These are phyloP conservation scores for Aplocera efformata DNA, from an alignment of 2,888 invertebrate species.

Conservation along the genomic window DNA sequence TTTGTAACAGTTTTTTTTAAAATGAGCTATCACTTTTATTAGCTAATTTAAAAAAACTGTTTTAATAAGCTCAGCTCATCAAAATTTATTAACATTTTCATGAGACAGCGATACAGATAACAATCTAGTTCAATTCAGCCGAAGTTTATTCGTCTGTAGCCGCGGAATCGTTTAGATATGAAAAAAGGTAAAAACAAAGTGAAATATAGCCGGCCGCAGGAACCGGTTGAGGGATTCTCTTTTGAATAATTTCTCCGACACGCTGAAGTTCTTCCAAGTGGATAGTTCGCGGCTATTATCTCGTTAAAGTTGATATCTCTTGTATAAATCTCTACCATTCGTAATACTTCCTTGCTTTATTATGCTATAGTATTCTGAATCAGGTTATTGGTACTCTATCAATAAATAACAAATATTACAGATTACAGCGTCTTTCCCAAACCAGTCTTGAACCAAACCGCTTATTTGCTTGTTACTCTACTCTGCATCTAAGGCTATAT, in stretches of 20 bases:
- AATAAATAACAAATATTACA: too few species aligned
- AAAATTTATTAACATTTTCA: too few species aligned
- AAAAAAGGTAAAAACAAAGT: conserved; percentile 34
- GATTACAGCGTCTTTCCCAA: too few species aligned
- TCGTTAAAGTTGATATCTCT: conserved; percentile 4
- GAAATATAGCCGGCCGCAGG: conserved; percentile 24
- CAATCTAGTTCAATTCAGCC: conserved; percentile 24
- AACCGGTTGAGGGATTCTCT: conserved; percentile 39
- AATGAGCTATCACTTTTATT: too few species aligned
- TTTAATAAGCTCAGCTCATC: too few species aligned
- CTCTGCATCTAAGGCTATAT: too few species aligned
- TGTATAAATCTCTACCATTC: conserved; percentile 3
- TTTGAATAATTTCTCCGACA: conserved; percentile 46
- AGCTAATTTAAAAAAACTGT: too few species aligned
- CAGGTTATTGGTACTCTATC: too few species aligned
- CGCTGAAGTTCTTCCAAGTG: conserved; percentile 30
- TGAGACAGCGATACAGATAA: conserved; percentile 30
- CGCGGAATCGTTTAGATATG: conserved; percentile 8
- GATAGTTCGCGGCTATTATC: conserved; percentile 25
- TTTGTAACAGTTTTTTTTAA: too few species aligned
- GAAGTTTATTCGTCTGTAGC: conserved; percentile 13
- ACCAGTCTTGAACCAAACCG: too few species aligned
- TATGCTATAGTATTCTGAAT: too few species aligned
- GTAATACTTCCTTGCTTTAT: background rate
- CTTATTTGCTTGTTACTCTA: too few species aligned